Evolutionary conservation across 2,888 invertebrate species (phyloP), one percentile per base, ranked within the genome.

Genomic region (Polyommatus iphigenia): DNA sequence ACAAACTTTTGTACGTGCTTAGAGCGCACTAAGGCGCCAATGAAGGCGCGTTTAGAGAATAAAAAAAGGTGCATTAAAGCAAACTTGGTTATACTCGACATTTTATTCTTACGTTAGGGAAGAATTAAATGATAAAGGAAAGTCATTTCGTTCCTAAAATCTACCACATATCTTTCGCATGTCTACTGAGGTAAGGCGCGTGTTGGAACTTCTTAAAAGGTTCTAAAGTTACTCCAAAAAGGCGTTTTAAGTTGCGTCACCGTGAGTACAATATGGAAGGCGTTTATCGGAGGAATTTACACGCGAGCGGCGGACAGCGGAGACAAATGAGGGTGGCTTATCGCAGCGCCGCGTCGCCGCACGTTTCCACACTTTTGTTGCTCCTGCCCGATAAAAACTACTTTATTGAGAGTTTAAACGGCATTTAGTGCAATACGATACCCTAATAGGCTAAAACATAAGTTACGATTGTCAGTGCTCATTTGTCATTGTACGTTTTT

Each of bases 301-400:
- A 91, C 89, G 87, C 86, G 85, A 86, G 85, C 89, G 87, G 88
- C 86, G 87, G 89, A 87, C 86, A 84, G 85, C 85, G 85, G 91
- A 93, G 93, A 93, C 93, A 93, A 93, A 93, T 93, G 93, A 93
- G 89, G 84, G 86, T 84, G 86, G 79, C 88, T 91, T 93, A 92
- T 92, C 92, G 86, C 81, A 54, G 80, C 83, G 82, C 84, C 84
- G 84, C 87, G 87, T 87, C 85, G 85, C 84, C 84, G 84, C 82
- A 83, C 84, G 80, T 81, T 81, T 80, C 73, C 79, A 81, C 80
- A 81, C 80, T 83, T 81, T 82, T 82, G 81, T 82, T 83, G 79
- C 80, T 79, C 36, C 76, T 78, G 77, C 79, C 79, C 76, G 76
- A 78, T 76, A 79, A 78, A 78, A 78, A 77, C 57, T 79, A 73